These are phyloP conservation scores for Gymnobelideus leadbeateri DNA, from an alignment of 2,113 vertebrate species.

Conservation along the genomic window DNA sequence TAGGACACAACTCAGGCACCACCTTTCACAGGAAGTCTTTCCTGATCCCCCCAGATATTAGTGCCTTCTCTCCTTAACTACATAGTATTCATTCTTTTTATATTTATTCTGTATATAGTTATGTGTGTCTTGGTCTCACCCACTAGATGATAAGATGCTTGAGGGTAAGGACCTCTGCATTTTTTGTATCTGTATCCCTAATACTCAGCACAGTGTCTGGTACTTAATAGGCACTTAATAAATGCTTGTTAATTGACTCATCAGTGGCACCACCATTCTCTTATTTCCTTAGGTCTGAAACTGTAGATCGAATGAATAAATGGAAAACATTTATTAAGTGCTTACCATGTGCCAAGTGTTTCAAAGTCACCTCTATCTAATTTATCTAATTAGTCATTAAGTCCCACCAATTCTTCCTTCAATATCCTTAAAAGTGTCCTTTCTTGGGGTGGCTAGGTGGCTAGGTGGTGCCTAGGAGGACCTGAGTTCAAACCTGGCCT, in stretches of 20 bases:
- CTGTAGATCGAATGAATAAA: not conserved
- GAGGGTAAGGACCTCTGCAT: not conserved
- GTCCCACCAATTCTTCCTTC: not conserved
- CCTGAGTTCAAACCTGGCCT: too few relatives aligned
- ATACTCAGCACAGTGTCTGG: not conserved
- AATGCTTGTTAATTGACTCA: not conserved
- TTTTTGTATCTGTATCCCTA: not conserved
- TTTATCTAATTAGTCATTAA: not conserved
- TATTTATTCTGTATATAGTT: not conserved
- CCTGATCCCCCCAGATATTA: not conserved
- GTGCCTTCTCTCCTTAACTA: not conserved
- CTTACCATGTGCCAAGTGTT: not conserved
- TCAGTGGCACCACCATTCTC: not conserved
- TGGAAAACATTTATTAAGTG: not conserved
- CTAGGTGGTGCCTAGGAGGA: too few relatives aligned
- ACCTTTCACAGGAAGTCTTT: not conserved
- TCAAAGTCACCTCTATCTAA: not conserved
- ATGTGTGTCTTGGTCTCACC: not conserved
- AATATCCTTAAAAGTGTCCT: not conserved
- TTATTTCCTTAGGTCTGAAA: not conserved
- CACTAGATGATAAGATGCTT: not conserved
- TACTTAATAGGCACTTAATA: not conserved
- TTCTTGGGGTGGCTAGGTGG: too few relatives aligned
- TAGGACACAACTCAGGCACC: not conserved
- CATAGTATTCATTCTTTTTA: not conserved